Evolutionary conservation across 2,113 vertebrate genomes (phyloP).

Genomic region (Anolis sagrei): DNA sequence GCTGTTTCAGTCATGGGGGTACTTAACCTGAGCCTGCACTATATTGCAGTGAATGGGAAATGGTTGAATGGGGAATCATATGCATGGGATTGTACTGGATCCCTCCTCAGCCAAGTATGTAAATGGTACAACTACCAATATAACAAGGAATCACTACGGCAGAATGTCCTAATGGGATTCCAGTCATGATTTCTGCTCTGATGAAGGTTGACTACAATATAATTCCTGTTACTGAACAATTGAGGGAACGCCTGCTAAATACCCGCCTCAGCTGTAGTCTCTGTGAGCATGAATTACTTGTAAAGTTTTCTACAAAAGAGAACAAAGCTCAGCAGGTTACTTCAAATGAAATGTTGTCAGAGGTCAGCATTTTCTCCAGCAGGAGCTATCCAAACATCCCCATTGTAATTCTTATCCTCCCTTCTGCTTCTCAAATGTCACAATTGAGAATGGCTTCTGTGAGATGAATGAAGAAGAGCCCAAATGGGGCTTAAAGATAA

Average conservation of each 20-base stretch:
- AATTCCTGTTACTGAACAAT: background rate
- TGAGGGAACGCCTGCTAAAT: background rate
- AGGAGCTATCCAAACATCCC: slow-evolving; percentile 1
- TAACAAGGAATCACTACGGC: no score
- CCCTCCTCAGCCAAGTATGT: no score
- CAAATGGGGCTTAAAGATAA: background rate
- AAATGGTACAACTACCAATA: no score
- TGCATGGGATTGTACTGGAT: no score
- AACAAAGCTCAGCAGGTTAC: background rate
- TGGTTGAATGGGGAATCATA: no score
- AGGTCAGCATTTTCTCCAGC: slow-evolving; percentile 18
- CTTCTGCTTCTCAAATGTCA: slow-evolving; percentile 13
- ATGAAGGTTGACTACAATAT: background rate
- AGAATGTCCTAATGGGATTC: no score
- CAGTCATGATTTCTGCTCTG: background rate
- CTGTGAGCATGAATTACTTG: background rate
- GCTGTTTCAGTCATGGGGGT: no score
- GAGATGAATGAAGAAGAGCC: slow-evolving; percentile 8
- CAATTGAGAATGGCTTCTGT: slow-evolving; percentile 9
- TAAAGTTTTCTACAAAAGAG: slow-evolving; percentile 15
- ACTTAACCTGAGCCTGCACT: no score
- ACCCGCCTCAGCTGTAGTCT: background rate
- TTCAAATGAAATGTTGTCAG: slow-evolving; percentile 8
- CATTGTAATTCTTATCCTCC: slow-evolving; percentile 21
- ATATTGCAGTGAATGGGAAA: no score